Evolutionary conservation across 2,797 vertebrate species (phyloP).

Genomic region (Pipistrellus nathusii): DNA sequence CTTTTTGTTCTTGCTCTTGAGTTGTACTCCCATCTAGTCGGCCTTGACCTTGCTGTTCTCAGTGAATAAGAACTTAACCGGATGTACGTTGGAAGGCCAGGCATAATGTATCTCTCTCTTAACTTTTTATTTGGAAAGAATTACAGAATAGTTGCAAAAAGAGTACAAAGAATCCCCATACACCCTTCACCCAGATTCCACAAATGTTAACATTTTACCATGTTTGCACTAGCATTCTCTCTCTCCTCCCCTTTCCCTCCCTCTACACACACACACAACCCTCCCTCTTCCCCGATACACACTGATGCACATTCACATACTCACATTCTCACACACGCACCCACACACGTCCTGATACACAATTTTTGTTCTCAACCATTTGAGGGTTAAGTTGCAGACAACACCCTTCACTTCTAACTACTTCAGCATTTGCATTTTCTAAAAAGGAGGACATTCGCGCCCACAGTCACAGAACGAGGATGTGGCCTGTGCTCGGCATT

Average conservation of each 20-base stretch:
- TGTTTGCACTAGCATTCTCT: not conserved
- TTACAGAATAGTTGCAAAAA: not conserved
- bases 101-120: not conserved
- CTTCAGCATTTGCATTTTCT: not conserved
- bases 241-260: not conserved
- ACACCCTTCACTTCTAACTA: not conserved
- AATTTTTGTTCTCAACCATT: not conserved
- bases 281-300: too few species aligned
- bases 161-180: not conserved
- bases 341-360: not conserved
- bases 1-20: not conserved
- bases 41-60: not conserved
- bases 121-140: not conserved
- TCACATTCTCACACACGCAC: not conserved
- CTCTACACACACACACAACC: too few species aligned
- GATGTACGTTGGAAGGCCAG: not conserved
- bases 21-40: not conserved
- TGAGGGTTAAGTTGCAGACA: not conserved
- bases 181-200: constrained; percentile 43
- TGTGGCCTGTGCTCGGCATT: not conserved
- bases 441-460: not conserved
- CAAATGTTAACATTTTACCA: constrained; percentile 23
- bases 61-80: not conserved
- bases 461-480: not conserved
- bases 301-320: too few species aligned